Evolutionary conservation across 2,113 vertebrate species (phyloP), one percentile per base, ranked within the genome.

Genomic region (Anguilla rostrata): DNA sequence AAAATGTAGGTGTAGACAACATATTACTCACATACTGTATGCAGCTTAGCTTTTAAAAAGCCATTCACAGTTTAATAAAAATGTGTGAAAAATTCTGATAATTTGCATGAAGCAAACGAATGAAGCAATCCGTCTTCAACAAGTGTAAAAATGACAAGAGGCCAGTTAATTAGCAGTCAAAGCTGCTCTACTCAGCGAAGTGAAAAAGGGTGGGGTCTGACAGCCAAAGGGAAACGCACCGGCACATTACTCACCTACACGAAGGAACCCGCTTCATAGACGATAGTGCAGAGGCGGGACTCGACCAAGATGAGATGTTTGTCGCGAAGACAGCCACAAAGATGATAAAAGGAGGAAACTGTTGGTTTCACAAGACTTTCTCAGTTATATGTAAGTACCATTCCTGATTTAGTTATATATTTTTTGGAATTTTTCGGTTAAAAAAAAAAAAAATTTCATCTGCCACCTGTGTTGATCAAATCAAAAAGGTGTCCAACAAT

Each of bases 371-470:
- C 39, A 80, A 6, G 1, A 11, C 20, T 1, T 20, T 80, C 18
- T 40, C 39, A 20, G 40, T 80, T 40, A 41, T 80, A 41, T 80
- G 78, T 80, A 80, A 80, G 78, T 80, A 80, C 78, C 39, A 80
- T 7, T 40, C 39, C 20, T 41, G n/a, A 75, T 75, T 75, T 34
- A n/a, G 8, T 20, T 66, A 7, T 75, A 34, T 34, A 75, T 34
- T 75, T 26, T 66, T 66, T 53, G 8, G 8, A 26, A 34, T 34
- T 34, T 34, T 34, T 34, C 34, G 1, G 34, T 34, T 34, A 0
- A 34, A 34, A 34, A 34, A 34, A 34, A 34, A 34, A 34, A 34
- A 34, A 14, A 60, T 60, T 60, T 60, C 5, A 60, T 60, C 57
- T 26, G 5, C 1, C 22, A 22, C 20, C 22, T 66, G 49, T 14